Base-by-base conservation (phyloP, 2,113 vertebrate species). In the Chaetodon auriga region DNA sequence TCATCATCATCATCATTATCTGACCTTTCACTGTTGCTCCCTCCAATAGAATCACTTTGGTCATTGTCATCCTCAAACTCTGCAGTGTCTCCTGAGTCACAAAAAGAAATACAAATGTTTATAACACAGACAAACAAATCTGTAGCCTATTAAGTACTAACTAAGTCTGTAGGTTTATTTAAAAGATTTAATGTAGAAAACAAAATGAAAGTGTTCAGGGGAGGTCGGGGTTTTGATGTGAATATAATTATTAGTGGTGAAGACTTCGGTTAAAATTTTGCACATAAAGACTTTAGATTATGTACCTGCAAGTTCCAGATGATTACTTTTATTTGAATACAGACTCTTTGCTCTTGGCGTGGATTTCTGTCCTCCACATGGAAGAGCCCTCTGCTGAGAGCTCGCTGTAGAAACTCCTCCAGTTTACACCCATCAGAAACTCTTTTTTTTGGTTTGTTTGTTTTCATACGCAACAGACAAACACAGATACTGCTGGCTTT, bases 201-300 rank as follows among this genome's bases (percentile, higher is more conserved):
- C 76, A 87, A 85, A 85, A 86, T 66, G 60, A 79, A 80, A 35
- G 63, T 78, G 79, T 84, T 63, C n/a, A 65, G 88, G 81, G 87
- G 51, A 68, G 80, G 62, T 3, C 46, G 83, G 58, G 46, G 2
- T 74, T 30, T 92, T 81, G 78, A 92, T 90, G 93, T 95, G 90
- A 92, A 82, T 93, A 65, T 89, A 93, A 91, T 76, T 94, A 91
- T 93, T 93, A 92, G 93, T 95, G 93, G 92, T 95, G 92, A 94
- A 92, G 30, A 93, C 92, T 94, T 93, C 91, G 73, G 93, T 93
- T 95, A 83, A 82, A 92, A 94, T 94, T 85, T 92, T 96, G 96
- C 96, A 95, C 96, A 96, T 96, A 96, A 95, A 93, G 92, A 93
- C 94, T 96, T 95, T 94, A 94, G 95, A 93, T 93, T 93, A 94